Evolutionary conservation across 2,888 invertebrate genomes (phyloP).

Genomic region (Malacosoma neustria): DNA sequence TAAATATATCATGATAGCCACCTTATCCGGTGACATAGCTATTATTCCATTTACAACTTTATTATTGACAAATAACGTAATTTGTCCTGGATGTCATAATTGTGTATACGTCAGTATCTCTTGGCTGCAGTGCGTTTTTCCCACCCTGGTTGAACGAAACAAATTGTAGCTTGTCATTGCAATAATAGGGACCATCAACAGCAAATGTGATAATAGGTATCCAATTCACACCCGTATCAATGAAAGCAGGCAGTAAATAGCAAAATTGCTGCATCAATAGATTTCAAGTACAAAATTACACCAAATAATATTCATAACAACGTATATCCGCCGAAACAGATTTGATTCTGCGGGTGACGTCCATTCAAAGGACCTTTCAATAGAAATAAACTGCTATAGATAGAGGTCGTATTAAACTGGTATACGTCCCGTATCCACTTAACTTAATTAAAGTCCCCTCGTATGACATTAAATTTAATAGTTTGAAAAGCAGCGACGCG

Average conservation of each 20-base stretch:
- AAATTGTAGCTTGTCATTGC: too few relatives aligned
- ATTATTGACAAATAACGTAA: too few relatives aligned
- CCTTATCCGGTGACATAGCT: too few relatives aligned
- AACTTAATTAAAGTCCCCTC: conserved; percentile 71
- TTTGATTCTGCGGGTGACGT: conserved; percentile 51
- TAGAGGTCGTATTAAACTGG: conserved; percentile 35
- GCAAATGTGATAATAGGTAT: conserved; percentile 2
- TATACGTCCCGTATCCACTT: conserved; percentile 61
- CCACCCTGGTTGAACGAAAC: too few relatives aligned
- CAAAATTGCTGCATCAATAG: conserved; percentile 37
- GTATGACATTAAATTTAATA: conserved; percentile 65
- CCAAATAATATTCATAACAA: conserved; percentile 52
- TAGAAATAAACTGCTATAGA: conserved; percentile 4
- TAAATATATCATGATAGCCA: too few relatives aligned
- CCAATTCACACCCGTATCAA: conserved; percentile 17
- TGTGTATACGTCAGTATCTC: too few relatives aligned
- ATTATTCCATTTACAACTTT: too few relatives aligned
- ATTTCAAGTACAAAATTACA: conserved; percentile 59
- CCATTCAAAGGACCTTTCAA: conserved; percentile 1
- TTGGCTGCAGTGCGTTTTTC: too few relatives aligned
- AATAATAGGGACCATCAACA: too few relatives aligned
- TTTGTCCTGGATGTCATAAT: too few relatives aligned
- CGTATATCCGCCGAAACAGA: conserved; percentile 49
- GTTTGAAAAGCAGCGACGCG: conserved; percentile 63
- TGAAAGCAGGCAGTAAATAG: conserved; percentile 30